Evolutionary conservation across 1,140 invertebrate genomes (phyloP), one percentile per base, ranked within the genome.

Genomic region (Aphelenchoides fujianensis): DNA sequence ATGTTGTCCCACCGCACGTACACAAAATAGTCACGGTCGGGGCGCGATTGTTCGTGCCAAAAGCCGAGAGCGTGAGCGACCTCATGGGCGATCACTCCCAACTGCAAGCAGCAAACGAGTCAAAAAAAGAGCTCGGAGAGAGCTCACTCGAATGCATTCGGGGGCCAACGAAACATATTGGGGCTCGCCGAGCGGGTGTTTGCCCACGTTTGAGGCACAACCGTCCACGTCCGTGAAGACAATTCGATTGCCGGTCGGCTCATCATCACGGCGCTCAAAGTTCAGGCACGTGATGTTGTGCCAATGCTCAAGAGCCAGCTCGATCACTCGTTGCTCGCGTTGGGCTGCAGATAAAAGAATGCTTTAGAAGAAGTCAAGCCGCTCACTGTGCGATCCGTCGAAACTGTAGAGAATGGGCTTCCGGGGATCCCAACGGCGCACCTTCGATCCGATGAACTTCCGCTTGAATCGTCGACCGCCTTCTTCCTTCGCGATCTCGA

Each of bases 11-110:
- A 83, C 54, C 64, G 34, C 48, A 73, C 72, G 52, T 76, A 69
- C 23, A 80, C 74, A 55, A 57, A 81, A 41, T 71, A 70, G 63
- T 83, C 81, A 16, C 82, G 66, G 67, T 84, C 83, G 2, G 83
- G 83, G 16, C 82, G 32, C 16, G 69, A 74, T 68, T 85, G 84
- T 64, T 85, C 83, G 71, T 85, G 84, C 83, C 84, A 85, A 64
- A 85, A 85, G 7, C 84, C 84, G 16, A 85, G 71, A n/a, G 84
- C 84, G 61, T 85, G 84, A 1, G 84, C 84, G 19, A 85, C 79
- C 68, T 85, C 84, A 70, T 85, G 84, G 16, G 84, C 84, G 70
- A 85, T 85, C 12, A 85, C 83, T n/a, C 84, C 84, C 12, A 85
- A 70, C 84, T 84, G 41, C 41, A 48, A 12, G 23, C 12, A 16